These are phyloP conservation scores for Lucilia cuprina DNA, from an alignment of 1,140 invertebrate species.

Conservation along the genomic window DNA sequence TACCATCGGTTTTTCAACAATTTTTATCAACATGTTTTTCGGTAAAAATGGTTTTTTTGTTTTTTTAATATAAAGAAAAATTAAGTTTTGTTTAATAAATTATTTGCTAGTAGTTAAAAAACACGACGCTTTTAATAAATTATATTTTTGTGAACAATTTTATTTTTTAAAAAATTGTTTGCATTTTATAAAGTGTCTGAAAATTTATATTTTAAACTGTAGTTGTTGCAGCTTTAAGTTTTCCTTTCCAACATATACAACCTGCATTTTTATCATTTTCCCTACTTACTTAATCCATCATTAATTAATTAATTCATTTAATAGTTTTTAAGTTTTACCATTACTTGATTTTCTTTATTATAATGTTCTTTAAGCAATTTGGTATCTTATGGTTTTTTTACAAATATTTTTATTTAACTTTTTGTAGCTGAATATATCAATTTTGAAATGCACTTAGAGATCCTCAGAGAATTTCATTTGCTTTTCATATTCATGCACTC, in stretches of 20 bases:
- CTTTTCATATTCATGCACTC: too few species aligned
- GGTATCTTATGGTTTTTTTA: neutral
- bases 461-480: too few species aligned
- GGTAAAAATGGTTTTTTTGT: conserved; percentile 48
- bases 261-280: neutral
- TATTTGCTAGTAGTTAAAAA: too few species aligned
- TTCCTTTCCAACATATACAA: neutral
- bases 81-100: neutral
- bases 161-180: neutral
- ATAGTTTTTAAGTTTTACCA: neutral
- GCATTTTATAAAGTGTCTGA: neutral
- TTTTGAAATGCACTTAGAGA: too few species aligned
- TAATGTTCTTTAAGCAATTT: neutral
- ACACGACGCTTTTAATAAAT: too few species aligned
- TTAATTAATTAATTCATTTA: neutral
- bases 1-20: conserved; percentile 53
- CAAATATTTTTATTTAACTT: too few species aligned
- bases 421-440: too few species aligned
- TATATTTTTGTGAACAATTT: neutral
- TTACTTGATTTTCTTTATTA: neutral
- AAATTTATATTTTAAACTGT: neutral
- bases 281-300: neutral
- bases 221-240: neutral
- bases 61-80: neutral
- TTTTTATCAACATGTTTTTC: conserved; percentile 52